phyloP scores from a whole-genome alignment of 2,113 vertebrate genomes.

The Apaloderma vittatum region DNA sequence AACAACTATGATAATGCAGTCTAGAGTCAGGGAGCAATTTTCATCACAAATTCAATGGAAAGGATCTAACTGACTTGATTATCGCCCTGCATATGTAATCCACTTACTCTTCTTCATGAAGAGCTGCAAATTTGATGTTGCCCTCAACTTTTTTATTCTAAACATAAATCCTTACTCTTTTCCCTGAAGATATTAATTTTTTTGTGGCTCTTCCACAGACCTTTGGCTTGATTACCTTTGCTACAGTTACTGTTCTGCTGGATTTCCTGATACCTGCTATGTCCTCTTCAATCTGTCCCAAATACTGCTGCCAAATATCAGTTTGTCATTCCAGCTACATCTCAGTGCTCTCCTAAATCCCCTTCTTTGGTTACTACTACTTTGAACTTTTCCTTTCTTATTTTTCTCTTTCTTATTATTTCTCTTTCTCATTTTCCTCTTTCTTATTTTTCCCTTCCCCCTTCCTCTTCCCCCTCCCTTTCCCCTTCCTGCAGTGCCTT shows the following conservation, averaged over 20 bases:
- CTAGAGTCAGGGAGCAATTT: not conserved
- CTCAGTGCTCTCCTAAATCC: not conserved
- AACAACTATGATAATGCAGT: not conserved
- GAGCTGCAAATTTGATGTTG: not conserved
- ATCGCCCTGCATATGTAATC: not conserved
- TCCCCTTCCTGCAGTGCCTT: not conserved
- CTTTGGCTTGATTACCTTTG: not conserved
- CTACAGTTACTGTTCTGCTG: not conserved
- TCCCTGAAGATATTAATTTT: not conserved
- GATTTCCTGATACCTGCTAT: not conserved
- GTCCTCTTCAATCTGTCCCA: not conserved
- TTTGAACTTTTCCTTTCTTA: not conserved
- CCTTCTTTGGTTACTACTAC: not conserved
- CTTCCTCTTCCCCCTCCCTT: no score
- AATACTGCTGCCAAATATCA: not conserved
- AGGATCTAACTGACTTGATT: not conserved
- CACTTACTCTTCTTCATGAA: not conserved
- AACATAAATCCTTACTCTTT: not conserved
- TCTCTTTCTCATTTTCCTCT: no score
- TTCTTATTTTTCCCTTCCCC: no score
- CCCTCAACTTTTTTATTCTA: not conserved
- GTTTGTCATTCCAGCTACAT: fast-evolving
- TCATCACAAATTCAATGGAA: not conserved
- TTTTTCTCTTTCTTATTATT: fast-evolving
- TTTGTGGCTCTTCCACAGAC: not conserved